Evolutionary conservation across 1,140 invertebrate species (phyloP).

Genomic region (Drosophila serrata): DNA sequence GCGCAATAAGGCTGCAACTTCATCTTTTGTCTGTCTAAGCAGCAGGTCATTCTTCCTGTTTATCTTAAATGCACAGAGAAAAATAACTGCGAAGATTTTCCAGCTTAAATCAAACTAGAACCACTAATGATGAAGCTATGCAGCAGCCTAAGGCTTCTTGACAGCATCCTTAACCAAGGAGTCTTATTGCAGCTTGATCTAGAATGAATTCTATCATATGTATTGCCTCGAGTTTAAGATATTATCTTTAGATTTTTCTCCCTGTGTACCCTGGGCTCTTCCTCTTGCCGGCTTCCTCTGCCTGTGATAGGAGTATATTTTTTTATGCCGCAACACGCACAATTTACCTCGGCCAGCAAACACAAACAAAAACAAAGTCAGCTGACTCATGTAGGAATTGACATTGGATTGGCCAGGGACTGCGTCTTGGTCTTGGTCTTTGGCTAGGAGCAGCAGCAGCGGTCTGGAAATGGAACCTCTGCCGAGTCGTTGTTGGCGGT

Average conservation of each 20-base stretch:
- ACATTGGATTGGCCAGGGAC: conserved; percentile 30
- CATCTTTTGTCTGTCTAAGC: conserved; percentile 66
- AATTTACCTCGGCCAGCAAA: conserved; percentile 72
- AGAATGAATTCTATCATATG: background rate
- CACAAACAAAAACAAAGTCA: conserved; percentile 77
- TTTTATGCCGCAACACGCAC: conserved; percentile 79
- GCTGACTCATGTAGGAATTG: conserved; percentile 75
- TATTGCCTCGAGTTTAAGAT: background rate
- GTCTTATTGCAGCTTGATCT: too few species aligned
- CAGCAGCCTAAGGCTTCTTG: too few species aligned
- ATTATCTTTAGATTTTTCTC: background rate
- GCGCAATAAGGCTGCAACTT: conserved; percentile 54
- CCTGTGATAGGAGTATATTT: conserved; percentile 49
- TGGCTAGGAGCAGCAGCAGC: conserved; percentile 1
- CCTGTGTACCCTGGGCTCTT: conserved; percentile 7
- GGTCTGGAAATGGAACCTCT: conserved; percentile 23
- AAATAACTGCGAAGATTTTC: background rate
- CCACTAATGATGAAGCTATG: background rate
- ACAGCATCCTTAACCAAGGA: background rate
- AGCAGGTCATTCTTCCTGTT: conserved; percentile 84
- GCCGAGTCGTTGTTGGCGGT: conserved; percentile 49
- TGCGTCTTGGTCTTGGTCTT: conserved; percentile 1
- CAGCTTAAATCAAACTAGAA: background rate
- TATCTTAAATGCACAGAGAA: conserved; percentile 44
- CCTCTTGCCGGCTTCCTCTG: conserved; percentile 19